Percentiles rank a stretch among this genome's conserved stretches.
Evolutionary conservation across 2,888 invertebrate genomes (phyloP).

Genomic region (Limnephilus rhombicus): DNA sequence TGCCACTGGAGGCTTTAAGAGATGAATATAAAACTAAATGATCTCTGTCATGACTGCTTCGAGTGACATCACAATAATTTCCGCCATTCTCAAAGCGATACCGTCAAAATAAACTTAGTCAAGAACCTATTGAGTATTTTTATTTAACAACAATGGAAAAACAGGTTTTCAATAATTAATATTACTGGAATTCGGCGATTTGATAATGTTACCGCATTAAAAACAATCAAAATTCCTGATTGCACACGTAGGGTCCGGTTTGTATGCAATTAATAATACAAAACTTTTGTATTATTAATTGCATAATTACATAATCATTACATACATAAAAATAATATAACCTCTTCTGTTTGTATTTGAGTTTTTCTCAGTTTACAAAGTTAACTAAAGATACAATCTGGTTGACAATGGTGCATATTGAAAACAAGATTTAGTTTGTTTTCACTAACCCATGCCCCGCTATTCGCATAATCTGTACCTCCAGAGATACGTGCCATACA

Average conservation of each 20-base stretch:
- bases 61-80: background rate
- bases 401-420: background rate
- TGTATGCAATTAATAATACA: background rate
- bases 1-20: background rate
- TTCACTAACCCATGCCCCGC: background rate
- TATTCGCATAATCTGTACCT: no score
- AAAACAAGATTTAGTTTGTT: background rate
- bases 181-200: background rate
- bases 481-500: no score
- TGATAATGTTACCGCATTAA: background rate
- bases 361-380: background rate
- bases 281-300: no score
- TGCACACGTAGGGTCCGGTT: background rate
- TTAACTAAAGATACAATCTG: background rate
- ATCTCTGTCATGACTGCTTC: background rate
- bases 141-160: background rate
- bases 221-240: background rate
- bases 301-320: no score
- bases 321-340: no score
- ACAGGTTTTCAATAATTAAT: background rate
- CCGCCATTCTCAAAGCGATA: background rate
- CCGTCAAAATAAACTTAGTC: background rate
- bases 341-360: background rate
- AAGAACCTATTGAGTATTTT: background rate
- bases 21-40: background rate